phyloP scores from a whole-genome alignment of 2,888 invertebrate genomes.

The Spilosoma lubricipeda region DNA sequence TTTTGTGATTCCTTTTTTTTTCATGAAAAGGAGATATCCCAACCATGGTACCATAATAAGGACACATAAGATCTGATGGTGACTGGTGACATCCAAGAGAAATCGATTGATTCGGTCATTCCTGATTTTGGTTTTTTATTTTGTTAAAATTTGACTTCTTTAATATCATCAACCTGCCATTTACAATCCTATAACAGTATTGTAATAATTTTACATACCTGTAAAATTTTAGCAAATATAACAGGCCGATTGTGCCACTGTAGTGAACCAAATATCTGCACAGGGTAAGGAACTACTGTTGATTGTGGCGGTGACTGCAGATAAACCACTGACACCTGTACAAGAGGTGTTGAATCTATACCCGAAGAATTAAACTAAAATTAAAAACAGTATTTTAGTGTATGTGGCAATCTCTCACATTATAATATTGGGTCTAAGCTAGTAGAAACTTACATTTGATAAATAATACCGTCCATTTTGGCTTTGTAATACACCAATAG shows the following conservation, averaged over 20 bases:
- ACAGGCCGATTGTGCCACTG: constrained; percentile 72
- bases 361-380: constrained; percentile 58
- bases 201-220: constrained; percentile 48
- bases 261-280: constrained; percentile 75
- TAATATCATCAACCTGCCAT: background rate
- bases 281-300: constrained; percentile 66
- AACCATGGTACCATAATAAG: too few relatives aligned
- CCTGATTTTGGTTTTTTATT: too few relatives aligned
- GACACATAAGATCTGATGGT: too few relatives aligned
- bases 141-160: too few relatives aligned
- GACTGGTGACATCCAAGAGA: too few relatives aligned
- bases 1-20: too few relatives aligned
- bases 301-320: constrained; percentile 58
- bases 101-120: too few relatives aligned
- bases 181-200: background rate
- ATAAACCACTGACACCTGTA: constrained; percentile 66
- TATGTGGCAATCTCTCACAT: too few relatives aligned
- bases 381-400: background rate
- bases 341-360: constrained; percentile 37
- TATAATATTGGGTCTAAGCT: background rate
- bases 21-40: too few relatives aligned
- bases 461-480: constrained; percentile 66
- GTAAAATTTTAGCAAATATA: constrained; percentile 69
- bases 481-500: constrained; percentile 72
- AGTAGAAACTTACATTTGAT: constrained; percentile 62